Base-by-base conservation (phyloP, 2,888 invertebrate genomes). In the Odontothrips loti region DNA sequence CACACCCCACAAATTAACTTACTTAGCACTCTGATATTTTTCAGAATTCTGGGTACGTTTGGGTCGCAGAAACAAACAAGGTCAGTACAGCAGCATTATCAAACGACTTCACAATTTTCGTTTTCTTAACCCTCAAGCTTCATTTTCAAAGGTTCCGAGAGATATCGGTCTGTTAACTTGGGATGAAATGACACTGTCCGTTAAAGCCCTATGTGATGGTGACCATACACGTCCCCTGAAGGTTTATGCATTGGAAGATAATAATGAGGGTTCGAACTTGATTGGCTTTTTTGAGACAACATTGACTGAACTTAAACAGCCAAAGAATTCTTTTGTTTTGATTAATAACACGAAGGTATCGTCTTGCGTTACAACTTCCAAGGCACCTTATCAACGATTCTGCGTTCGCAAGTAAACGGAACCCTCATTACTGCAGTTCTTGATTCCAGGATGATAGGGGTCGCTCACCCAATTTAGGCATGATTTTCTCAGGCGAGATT, bases 341-440 rank as follows among this genome's bases (percentile, higher is more conserved):
- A 20, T 58, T 4, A 15, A 11, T 17, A 6, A 58, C 15, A 20
- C 58, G 0, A 15, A 58, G 20, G 20, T 20, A 20, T 17, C 20
- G 58, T 20, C 20, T n/a, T n/a, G n/a, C n/a, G n/a, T n/a, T n/a
- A n/a, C n/a, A n/a, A n/a, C n/a, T n/a, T n/a, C n/a, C n/a, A n/a
- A n/a, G n/a, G n/a, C n/a, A n/a, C n/a, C n/a, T n/a, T n/a, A n/a
- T n/a, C 23, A 63, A 63, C 2, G 3, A 10, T 15, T 63, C 9
- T 2, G n/a, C 3, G 63, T 63, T 1, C 20, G 23, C 10, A 20
- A 23, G 23, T 11, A 11, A 2, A 63, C 63, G 1, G 23, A 23
- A 9, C 11, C 9, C 6, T n/a, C 0, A n/a, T 11, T 23, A 3
- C 0, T 0, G 23, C n/a, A 23, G 0, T 2, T 23, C 0, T 10